Conservation (phyloP, 1,140 invertebrate species). For the Drosophila nebulosa region DNA sequence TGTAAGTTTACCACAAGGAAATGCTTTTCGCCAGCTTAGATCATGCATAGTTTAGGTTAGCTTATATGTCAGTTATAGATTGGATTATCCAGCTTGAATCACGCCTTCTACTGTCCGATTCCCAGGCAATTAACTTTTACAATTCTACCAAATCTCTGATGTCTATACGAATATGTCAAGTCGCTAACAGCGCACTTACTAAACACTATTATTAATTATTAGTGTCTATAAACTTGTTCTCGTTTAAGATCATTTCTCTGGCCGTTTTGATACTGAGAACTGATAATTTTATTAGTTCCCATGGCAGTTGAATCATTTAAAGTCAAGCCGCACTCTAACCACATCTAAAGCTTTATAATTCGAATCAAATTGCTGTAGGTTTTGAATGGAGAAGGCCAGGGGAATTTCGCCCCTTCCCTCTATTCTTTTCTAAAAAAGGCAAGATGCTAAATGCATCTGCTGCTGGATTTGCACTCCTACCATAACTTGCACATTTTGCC, state of each 20-base stretch:
- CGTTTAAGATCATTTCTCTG: neutral
- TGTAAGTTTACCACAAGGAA: no score
- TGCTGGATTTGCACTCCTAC: neutral
- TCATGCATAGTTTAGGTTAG: no score
- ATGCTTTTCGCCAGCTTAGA: no score
- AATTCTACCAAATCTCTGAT: no score
- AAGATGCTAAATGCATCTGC: constrained; percentile 11
- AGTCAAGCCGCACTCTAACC: neutral
- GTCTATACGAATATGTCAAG: no score
- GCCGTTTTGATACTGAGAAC: neutral
- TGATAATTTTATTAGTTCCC: neutral
- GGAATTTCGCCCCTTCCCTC: neutral
- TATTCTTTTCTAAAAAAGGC: constrained; percentile 11
- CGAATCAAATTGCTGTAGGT: constrained; percentile 16
- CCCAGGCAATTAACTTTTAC: no score
- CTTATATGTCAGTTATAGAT: no score
- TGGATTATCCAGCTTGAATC: no score
- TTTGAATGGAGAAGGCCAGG: no score
- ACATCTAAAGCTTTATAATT: constrained; percentile 8
- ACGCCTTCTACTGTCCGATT: no score
- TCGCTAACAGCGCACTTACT: no score
- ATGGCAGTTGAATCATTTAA: neutral
- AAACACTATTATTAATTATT: neutral
- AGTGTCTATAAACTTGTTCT: neutral
- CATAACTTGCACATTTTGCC: constrained; percentile 48